phyloP scores from a whole-genome alignment of 2,797 vertebrate genomes.

The Danio albolineatus region DNA sequence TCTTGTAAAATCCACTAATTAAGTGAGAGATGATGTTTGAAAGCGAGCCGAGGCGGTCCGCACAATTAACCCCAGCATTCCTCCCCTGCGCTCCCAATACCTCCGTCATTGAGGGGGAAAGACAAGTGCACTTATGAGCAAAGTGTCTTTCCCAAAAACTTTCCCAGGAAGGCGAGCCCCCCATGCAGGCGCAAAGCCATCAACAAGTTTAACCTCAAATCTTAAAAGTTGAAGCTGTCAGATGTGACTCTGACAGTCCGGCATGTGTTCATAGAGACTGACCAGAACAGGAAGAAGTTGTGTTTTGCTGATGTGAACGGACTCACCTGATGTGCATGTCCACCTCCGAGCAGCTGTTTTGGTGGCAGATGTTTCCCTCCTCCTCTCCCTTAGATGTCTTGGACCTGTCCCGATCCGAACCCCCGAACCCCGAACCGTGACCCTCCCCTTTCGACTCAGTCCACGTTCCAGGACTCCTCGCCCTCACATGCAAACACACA shows the following conservation, averaged over 20 bases:
- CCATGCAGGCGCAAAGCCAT: constrained; percentile 6
- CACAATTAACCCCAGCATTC: constrained; percentile 31
- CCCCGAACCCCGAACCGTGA: constrained; percentile 25
- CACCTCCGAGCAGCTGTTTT: constrained; percentile 64
- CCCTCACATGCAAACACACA: constrained; percentile 36
- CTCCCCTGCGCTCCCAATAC: background rate
- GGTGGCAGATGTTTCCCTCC: constrained; percentile 40
- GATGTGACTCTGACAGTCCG: background rate
- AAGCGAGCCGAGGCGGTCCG: constrained; percentile 29
- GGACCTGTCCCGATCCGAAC: constrained; percentile 35
- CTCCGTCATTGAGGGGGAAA: constrained; percentile 14
- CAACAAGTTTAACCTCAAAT: constrained; percentile 26
- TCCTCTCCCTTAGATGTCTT: constrained; percentile 50
- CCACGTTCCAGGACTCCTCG: constrained; percentile 50
- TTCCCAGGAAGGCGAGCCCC: constrained; percentile 41
- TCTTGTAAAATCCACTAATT: constrained; percentile 62
- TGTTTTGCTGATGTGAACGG: constrained; percentile 57
- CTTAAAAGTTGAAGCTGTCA: background rate
- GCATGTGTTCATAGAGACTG: constrained; percentile 26
- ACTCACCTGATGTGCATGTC: constrained; percentile 86
- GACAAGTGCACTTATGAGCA: constrained; percentile 42
- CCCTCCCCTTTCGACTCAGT: constrained; percentile 30
- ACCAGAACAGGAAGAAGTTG: constrained; percentile 61
- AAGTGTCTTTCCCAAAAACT: constrained; percentile 46
- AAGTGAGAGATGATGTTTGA: constrained; percentile 57